Evolutionary conservation across 1,140 invertebrate species (phyloP).

Genomic region (Neodiprion virginianus): DNA sequence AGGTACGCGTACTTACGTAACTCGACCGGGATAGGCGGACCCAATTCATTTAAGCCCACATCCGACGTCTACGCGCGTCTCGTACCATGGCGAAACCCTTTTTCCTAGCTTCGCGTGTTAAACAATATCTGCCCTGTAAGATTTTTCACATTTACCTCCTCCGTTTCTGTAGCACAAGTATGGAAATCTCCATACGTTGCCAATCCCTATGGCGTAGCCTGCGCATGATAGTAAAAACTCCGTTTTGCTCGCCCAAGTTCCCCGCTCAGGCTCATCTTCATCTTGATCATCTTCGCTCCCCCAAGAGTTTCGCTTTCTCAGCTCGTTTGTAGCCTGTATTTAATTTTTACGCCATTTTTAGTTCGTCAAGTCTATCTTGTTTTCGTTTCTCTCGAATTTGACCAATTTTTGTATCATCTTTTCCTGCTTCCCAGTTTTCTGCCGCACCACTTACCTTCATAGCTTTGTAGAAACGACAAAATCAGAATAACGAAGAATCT

Average conservation of each 20-base stretch:
- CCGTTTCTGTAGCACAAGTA: constrained; percentile 75
- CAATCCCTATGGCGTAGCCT: constrained; percentile 79
- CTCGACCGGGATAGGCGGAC: not conserved
- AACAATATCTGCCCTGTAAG: too few relatives aligned
- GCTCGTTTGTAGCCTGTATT: not conserved
- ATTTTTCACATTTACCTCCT: constrained; percentile 55
- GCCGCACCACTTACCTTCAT: too few relatives aligned
- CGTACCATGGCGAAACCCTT: not conserved
- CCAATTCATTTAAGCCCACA: not conserved
- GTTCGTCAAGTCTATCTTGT: not conserved
- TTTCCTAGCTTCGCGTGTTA: not conserved
- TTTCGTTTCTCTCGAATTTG: not conserved
- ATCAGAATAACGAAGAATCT: not conserved
- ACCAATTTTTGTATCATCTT: not conserved
- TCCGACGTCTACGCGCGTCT: not conserved
- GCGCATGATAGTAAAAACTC: constrained; percentile 79
- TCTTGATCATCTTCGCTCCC: not conserved
- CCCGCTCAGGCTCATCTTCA: constrained; percentile 47
- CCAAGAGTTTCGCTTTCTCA: not conserved
- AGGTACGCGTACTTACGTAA: too few relatives aligned
- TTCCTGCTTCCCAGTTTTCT: too few relatives aligned
- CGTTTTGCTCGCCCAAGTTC: constrained; percentile 72
- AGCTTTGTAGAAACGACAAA: not conserved
- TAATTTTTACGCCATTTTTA: not conserved
- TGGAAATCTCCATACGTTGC: constrained; percentile 79